Evolutionary conservation across 1,140 invertebrate species (phyloP).

Genomic region (Liolophura sinensis): DNA sequence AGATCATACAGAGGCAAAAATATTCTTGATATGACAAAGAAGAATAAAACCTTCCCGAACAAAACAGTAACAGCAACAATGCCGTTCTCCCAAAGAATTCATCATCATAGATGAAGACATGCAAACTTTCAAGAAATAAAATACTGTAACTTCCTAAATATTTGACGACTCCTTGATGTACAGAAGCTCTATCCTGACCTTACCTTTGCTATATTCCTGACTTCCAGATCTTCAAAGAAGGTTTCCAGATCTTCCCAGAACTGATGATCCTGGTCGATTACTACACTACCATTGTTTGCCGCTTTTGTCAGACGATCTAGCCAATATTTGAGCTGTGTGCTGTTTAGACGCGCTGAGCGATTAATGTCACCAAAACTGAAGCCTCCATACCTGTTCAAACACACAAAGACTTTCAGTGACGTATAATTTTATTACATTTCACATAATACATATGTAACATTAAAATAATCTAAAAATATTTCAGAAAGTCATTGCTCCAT

Average conservation of each 20-base stretch:
- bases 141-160: no score
- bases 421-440: slow-evolving; percentile 55
- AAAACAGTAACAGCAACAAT: no score
- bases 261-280: slow-evolving; percentile 15
- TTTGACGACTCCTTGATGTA: not conserved
- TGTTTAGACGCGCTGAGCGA: slow-evolving; percentile 41
- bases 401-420: slow-evolving; percentile 53
- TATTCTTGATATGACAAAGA: no score
- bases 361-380: slow-evolving; percentile 57
- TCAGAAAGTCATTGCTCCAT: no score
- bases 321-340: slow-evolving; percentile 30
- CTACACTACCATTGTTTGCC: slow-evolving; percentile 30
- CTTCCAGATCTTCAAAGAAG: slow-evolving; percentile 24
- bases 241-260: slow-evolving; percentile 30
- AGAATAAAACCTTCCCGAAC: no score
- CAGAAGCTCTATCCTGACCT: not conserved
- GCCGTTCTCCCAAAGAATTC: no score
- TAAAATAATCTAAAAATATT: no score
- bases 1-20: no score
- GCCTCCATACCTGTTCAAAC: slow-evolving; percentile 54
- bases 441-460: no score
- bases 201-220: slow-evolving; percentile 39
- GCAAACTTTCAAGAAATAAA: no score
- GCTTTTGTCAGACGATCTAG: slow-evolving; percentile 32
- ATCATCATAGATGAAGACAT: no score